Evolutionary conservation across 2,113 vertebrate genomes (phyloP).

Genomic region (Arothron firmamentum): DNA sequence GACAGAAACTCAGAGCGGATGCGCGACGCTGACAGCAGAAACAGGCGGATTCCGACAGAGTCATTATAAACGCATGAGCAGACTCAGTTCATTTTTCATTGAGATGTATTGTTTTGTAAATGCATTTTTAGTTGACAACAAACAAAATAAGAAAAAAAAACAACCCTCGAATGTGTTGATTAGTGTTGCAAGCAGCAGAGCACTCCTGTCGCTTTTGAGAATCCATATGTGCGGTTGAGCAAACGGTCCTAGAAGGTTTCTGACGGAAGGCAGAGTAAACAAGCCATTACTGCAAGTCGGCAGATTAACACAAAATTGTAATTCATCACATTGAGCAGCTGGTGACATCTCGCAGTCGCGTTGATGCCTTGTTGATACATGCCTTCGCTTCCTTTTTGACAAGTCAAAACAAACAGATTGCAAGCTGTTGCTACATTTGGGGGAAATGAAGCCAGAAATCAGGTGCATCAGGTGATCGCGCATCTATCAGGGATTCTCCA

Average conservation of each 20-base stretch:
- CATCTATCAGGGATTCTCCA: constrained; percentile 45
- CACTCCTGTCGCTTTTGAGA: constrained; percentile 47
- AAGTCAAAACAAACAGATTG: constrained; percentile 68
- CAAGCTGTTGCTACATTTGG: constrained; percentile 62
- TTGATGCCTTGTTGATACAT: constrained; percentile 68
- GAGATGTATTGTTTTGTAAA: constrained; percentile 29
- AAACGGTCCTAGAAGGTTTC: constrained; percentile 53
- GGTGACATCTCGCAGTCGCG: constrained; percentile 69
- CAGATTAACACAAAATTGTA: constrained; percentile 76
- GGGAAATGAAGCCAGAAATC: constrained; percentile 63
- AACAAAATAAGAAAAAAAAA: constrained; percentile 17
- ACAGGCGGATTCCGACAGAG: constrained; percentile 36
- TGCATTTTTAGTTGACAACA: constrained; percentile 51
- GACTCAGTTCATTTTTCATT: constrained; percentile 44
- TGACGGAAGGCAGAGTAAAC: constrained; percentile 64
- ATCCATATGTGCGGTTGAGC: constrained; percentile 35
- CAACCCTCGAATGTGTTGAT: constrained; percentile 27
- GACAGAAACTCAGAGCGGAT: too few relatives aligned
- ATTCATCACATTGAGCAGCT: constrained; percentile 69
- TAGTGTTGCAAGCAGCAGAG: constrained; percentile 35
- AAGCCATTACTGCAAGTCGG: constrained; percentile 65
- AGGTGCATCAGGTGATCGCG: constrained; percentile 69
- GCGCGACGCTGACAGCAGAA: constrained; percentile 1
- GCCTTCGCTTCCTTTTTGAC: constrained; percentile 66
- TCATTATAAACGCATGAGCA: constrained; percentile 60